Conservation (phyloP, 2,888 invertebrate genomes). For the Hypomecis atomaria region DNA sequence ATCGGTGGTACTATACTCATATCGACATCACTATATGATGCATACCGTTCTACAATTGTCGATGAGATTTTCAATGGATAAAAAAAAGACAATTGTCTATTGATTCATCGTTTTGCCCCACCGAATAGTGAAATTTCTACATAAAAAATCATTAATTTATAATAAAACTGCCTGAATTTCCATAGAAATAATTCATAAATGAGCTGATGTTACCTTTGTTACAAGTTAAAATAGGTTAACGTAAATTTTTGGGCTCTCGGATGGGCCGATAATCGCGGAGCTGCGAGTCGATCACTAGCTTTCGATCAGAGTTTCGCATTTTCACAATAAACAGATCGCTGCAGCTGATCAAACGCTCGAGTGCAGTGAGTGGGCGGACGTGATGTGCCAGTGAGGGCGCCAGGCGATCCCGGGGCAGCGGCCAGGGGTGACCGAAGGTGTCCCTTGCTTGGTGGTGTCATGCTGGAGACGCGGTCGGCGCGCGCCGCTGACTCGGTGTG, state of each 20-base stretch:
- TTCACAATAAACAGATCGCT: slow-evolving; percentile 67
- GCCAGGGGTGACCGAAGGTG: slow-evolving; percentile 55
- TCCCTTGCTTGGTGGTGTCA: slow-evolving; percentile 79
- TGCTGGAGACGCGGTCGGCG: slow-evolving; percentile 90
- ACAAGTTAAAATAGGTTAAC: slow-evolving; percentile 6
- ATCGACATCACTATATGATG: slow-evolving; percentile 26
- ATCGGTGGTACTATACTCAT: too few species aligned
- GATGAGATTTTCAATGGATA: slow-evolving; percentile 42
- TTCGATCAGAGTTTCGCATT: slow-evolving; percentile 73
- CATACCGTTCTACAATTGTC: slow-evolving; percentile 43
- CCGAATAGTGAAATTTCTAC: slow-evolving; percentile 72
- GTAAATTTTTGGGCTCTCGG: slow-evolving; percentile 15
- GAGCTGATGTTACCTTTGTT: neutral
- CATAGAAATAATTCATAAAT: slow-evolving; percentile 40
- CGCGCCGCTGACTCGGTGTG: slow-evolving; percentile 89
- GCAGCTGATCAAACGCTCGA: slow-evolving; percentile 51
- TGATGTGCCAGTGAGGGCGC: slow-evolving; percentile 66
- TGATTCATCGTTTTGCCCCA: slow-evolving; percentile 80
- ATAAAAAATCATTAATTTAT: slow-evolving; percentile 59
- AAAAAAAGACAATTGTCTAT: slow-evolving; percentile 68
- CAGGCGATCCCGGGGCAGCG: slow-evolving; percentile 51
- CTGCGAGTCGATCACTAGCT: slow-evolving; percentile 60
- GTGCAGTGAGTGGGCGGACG: slow-evolving; percentile 48
- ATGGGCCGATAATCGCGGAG: slow-evolving; percentile 50
- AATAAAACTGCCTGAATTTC: slow-evolving; percentile 57